Evolutionary conservation across 2,888 invertebrate species (phyloP), one percentile per base, ranked within the genome.

Genomic region (Shargacucullia verbasci): DNA sequence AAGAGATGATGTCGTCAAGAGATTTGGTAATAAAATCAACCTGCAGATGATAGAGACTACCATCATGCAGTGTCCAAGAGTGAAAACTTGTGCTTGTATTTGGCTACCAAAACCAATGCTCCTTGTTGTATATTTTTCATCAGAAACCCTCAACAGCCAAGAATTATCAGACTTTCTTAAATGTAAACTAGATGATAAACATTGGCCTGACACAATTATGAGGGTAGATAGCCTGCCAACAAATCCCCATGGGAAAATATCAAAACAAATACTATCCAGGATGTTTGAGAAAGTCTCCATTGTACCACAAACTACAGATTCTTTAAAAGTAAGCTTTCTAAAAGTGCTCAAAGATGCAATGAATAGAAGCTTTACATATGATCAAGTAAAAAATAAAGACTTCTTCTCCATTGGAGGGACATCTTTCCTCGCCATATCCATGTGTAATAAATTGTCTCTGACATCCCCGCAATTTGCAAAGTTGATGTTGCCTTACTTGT

Each of bases 1-100:
- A 43, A 94, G 88, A 65, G 96, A 97, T 87, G 95, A 95, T 67
- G 87, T 95, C 25, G 91, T 98, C 7, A 98, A 98, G 90, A 94
- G 97, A 83, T 96, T 96, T 85, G 98, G 98, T 0, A 94, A 95
- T 75, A 96, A 95, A 89, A 83, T 98, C 5, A 95, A 95, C 82
- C 86, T 97, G 40, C 86, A 89, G 35, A 78, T 87, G 33, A 94
- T 97, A 54, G 96, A 96, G 84, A 82, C 81, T 1, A 87, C 84
- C 12, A 77, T 89, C 20, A 91, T 90, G 82, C 83, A 88, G 66
- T 88, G 94, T 66, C 86, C 91, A 8, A 86, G 84, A 64, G 87
- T 96, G 5, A 87, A 87, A 64, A 88, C 93, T 56, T 95, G 94
- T 76, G 90, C 92, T 31, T 95, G 95, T 71, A 58, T 96, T 10